Evolutionary conservation across 2,888 invertebrate genomes (phyloP).

Genomic region (Hylaea fasciaria): DNA sequence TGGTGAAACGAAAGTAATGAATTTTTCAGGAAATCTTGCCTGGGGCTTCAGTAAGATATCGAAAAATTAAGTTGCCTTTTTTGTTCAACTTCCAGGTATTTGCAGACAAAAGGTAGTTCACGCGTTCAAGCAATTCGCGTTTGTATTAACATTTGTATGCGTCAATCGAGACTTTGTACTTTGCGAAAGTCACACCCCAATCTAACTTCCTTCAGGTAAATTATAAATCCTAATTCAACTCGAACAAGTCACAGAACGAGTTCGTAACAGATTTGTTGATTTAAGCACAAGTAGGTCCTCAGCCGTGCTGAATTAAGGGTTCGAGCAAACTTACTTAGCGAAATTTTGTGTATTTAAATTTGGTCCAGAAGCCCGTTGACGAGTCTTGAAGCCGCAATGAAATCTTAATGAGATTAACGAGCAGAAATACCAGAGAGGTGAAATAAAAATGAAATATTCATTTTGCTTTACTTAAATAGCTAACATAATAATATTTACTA

Average conservation of each 20-base stretch:
- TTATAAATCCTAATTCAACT: slow-evolving; percentile 13
- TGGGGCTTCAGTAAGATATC: neutral
- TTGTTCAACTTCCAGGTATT: too few relatives aligned
- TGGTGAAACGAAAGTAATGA: slow-evolving; percentile 20
- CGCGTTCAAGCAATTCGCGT: too few relatives aligned
- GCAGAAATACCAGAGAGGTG: neutral
- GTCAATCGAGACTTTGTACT: too few relatives aligned
- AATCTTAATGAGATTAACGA: slow-evolving; percentile 20
- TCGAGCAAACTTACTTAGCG: slow-evolving; percentile 17
- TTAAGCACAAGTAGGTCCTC: slow-evolving; percentile 7
- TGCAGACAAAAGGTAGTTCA: too few relatives aligned
- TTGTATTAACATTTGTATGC: too few relatives aligned
- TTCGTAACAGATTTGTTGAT: slow-evolving; percentile 18
- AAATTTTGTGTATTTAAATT: slow-evolving; percentile 27
- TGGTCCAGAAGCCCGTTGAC: slow-evolving; percentile 14
- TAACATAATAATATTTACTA: too few relatives aligned
- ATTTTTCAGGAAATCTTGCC: slow-evolving; percentile 15
- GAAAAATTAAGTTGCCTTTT: too few relatives aligned
- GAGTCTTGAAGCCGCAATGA: slow-evolving; percentile 10
- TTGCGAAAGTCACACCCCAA: too few relatives aligned
- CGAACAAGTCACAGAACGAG: slow-evolving; percentile 13
- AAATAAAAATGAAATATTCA: neutral
- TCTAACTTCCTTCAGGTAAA: neutral
- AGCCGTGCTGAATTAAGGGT: slow-evolving; percentile 20
- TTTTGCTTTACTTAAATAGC: neutral